Percentiles rank a stretch among this genome's conserved stretches.
Evolutionary conservation across 2,888 invertebrate species (phyloP).

Genomic region (Hemithea aestivaria): DNA sequence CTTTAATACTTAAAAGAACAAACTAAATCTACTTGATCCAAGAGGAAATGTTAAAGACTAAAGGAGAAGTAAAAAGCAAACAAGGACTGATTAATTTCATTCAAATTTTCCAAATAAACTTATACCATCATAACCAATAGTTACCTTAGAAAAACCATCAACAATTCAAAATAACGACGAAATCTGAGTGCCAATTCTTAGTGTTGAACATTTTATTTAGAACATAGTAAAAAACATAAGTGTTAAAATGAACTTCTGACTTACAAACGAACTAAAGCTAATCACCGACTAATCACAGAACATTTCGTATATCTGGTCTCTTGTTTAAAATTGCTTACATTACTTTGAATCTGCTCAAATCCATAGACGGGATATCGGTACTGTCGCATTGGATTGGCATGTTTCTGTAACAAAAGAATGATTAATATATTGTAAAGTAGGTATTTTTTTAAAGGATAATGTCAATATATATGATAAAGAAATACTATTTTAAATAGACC

Average conservation of each 20-base stretch:
- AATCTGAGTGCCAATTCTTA: conserved; percentile 6
- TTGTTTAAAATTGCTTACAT: conserved; percentile 28
- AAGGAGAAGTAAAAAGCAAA: conserved; percentile 10
- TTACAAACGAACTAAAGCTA: conserved; percentile 13
- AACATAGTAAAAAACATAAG: too few species aligned
- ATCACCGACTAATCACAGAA: conserved; percentile 26
- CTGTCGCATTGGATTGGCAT: conserved; percentile 81
- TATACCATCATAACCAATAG: conserved; percentile 5
- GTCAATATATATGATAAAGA: too few species aligned
- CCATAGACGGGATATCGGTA: conserved; percentile 77
- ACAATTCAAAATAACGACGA: neutral
- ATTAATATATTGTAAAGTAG: too few species aligned
- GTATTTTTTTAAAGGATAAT: too few species aligned
- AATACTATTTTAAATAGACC: too few species aligned
- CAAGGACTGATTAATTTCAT: conserved; percentile 10
- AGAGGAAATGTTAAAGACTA: conserved; percentile 12
- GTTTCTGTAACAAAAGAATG: conserved; percentile 81
- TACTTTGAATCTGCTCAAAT: conserved; percentile 81
- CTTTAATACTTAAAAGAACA: too few species aligned
- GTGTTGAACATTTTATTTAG: too few species aligned
- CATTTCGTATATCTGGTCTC: conserved; percentile 27
- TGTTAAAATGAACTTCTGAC: conserved; percentile 17
- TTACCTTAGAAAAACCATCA: conserved; percentile 4
- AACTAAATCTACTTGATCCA: neutral
- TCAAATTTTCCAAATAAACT: conserved; percentile 8